These are phyloP conservation scores for Fregata magnificens DNA, from an alignment of 2,113 vertebrate species.

Conservation along the genomic window DNA sequence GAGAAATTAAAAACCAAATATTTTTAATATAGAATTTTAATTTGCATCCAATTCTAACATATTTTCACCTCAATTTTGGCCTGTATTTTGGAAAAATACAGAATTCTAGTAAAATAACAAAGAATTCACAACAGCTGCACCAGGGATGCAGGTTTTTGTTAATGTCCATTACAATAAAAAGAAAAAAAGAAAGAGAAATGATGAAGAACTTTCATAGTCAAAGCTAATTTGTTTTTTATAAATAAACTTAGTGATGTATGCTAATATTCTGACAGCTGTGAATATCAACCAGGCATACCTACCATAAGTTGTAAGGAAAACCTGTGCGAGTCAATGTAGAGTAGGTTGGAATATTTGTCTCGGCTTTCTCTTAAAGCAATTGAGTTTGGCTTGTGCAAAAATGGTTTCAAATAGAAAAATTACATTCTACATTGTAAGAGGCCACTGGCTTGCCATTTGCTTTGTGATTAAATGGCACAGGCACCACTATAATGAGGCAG, in stretches of 20 bases:
- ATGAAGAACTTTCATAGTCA: not conserved
- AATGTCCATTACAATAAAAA: not conserved
- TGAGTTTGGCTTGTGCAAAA: conserved; percentile 4
- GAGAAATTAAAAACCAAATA: not conserved
- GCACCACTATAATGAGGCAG: conserved; percentile 26
- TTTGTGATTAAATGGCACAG: conserved; percentile 44
- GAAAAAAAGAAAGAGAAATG: not conserved
- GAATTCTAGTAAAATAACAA: not conserved
- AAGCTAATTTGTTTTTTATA: not conserved
- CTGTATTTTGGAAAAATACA: not conserved
- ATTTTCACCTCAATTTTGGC: not conserved
- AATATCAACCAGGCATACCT: not conserved
- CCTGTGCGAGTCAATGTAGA: not conserved
- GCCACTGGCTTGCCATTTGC: not conserved
- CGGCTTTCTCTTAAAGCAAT: not conserved
- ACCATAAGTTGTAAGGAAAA: not conserved
- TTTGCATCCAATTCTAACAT: not conserved
- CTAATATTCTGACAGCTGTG: not conserved
- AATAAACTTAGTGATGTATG: not conserved
- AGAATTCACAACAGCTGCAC: not conserved
- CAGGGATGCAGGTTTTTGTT: not conserved
- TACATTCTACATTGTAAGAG: not conserved
- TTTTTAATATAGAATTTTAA: not conserved
- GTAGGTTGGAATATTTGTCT: not conserved
- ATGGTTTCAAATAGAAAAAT: conserved; percentile 35